Base-by-base conservation (phyloP, 2,888 invertebrate genomes). In the Drosophila prolongata region DNA sequence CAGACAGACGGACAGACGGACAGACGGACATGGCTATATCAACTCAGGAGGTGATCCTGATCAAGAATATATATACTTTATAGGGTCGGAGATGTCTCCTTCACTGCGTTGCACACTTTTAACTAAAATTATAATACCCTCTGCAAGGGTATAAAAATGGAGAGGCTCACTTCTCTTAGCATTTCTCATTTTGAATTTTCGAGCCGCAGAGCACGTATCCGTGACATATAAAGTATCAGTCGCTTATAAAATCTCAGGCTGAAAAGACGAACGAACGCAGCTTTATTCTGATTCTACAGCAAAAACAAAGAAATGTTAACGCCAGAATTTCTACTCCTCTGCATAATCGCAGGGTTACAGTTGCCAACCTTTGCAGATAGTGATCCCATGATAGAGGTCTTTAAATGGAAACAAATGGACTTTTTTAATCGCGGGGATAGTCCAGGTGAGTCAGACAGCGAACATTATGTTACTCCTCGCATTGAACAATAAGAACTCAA, bases 371-470 rank as follows among this genome's bases (percentile, higher is more conserved):
- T 44, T 5, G 81, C 56, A 30, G 53, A 60, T 6, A 79, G 82
- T 13, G 80, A 86, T 60, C 89, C 89, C 6, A 78, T 92, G 77
- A 80, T 82, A 30, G 92, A 91, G 64, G 90, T 92, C n/a, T 90
- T 92, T 27, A 84, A 87, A 75, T 92, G 92, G 92, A 91, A 90
- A 37, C 91, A 92, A 77, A 89, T 92, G 72, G 91, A 91, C 43
- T 92, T 76, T 60, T 90, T 89, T 19, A 86, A 90, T 75, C 86
- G 89, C 10, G 90, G 87, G 1, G 77, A 11, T 11, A 1, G 0
- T 11, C 6, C 8, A 8, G 30, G 30, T 30, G 30, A 9, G 30
- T 30, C 9, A 6, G 8, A 8, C 6, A 30, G 1, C 30, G 8
- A 30, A 8, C 30, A 30, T 30, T 30, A 30, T 30, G 30, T 30